Evolutionary conservation across 2,888 invertebrate species (phyloP).

Genomic region (Theristus sp.): DNA sequence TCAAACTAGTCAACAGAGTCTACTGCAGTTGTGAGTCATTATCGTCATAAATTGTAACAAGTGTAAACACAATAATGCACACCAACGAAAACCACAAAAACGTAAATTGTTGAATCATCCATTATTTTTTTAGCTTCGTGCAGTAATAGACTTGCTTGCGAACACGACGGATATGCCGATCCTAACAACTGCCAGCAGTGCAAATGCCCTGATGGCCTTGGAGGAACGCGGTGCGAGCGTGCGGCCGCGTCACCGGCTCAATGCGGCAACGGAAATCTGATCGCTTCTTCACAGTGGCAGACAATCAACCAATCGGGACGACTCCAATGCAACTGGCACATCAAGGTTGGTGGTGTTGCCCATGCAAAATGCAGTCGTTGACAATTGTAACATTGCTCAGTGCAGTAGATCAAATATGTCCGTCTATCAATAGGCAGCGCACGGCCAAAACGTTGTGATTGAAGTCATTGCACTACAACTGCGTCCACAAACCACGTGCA

Average conservation of each 20-base stretch:
- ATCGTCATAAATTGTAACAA: neutral
- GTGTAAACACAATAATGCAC: neutral
- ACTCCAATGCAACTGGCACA: neutral
- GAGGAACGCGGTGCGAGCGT: neutral
- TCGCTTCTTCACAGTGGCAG: neutral
- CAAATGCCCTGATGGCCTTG: neutral
- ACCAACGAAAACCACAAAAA: neutral
- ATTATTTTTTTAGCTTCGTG: no score
- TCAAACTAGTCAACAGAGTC: neutral
- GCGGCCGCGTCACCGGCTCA: neutral
- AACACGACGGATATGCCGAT: neutral
- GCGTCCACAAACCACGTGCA: neutral
- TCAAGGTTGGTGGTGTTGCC: neutral
- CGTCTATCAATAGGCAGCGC: neutral
- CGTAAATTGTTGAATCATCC: no score
- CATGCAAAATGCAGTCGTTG: neutral
- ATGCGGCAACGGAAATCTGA: neutral
- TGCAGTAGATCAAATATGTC: no score
- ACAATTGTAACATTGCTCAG: neutral
- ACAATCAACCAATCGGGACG: neutral
- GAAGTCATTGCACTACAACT: neutral
- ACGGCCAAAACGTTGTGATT: neutral
- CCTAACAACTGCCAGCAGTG: neutral
- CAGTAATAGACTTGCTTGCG: no score
- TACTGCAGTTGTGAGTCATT: neutral